Base-by-base conservation (phyloP, 2,888 invertebrate genomes). In the Protophormia terraenovae region DNA sequence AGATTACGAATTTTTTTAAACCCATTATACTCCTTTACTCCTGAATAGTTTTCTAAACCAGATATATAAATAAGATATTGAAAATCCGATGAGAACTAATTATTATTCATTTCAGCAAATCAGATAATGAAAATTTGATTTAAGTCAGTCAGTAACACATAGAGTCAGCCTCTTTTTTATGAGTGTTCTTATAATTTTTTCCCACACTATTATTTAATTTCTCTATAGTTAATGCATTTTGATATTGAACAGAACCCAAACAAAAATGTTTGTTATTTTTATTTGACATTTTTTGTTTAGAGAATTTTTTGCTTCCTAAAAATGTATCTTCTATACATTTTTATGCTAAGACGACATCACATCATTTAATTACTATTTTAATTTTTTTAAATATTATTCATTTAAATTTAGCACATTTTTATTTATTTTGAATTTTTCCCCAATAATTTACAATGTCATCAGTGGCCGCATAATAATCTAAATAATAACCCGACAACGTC, bases 381-480 rank as follows among this genome's bases (percentile, higher is more conserved):
- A n/a, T 69, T 19, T 58, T 19, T 73, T 32, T 19, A 62, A 38
- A 22, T 72, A 58, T 58, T 58, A 27, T 19, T 7, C 19, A 38
- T 32, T n/a, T n/a, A n/a, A n/a, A n/a, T 41, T 24, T 16, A 19
- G 32, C 19, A 24, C 6, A 47, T 24, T 2, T 58, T 29, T 58
- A 55, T 77, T 58, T 24, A 19, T 47, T 22, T 38, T 3, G 10
- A 41, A 69, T 35, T 45, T 47, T 69, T 24, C 5, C 24, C 12
- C 53, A 60, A 79, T 53, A 62, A 71, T 72, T 69, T 79, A 69
- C 73, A 83, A 78, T 78, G 67, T 78, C 83, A 83, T 24, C 5
- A 14, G 1, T 67, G 62, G 29, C 41, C 27, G 19, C 47, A 53
- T 53, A n/a, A 14, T 32, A 35, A 27, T 45, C 16, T 35, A 16